Evolutionary conservation across 2,888 invertebrate genomes (phyloP), one percentile per base, ranked within the genome.

Genomic region (Mimumesa dahlbomi): DNA sequence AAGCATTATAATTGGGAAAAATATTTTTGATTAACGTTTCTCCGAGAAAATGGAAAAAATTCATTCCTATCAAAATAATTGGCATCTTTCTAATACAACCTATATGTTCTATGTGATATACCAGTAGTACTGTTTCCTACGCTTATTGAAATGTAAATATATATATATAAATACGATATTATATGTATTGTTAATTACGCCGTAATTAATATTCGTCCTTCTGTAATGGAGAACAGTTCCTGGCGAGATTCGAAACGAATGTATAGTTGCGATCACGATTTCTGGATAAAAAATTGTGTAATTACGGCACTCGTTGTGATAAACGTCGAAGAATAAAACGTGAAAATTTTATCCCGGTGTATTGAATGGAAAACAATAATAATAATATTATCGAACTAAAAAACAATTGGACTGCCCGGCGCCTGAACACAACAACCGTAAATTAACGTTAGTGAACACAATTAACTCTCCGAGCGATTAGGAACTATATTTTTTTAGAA

Each of bases 401-500:
- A n/a, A n/a, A n/a, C n/a, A n/a, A n/a, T n/a, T n/a, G n/a, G n/a
- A n/a, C n/a, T n/a, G n/a, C n/a, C n/a, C 18, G 40, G n/a, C 16
- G 40, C 19, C 16, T 7, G 40, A 38, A 42, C n/a, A 7, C 11
- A 9, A 14, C 7, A 19, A 16, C 7, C 7, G 14, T 16, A 5
- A 16, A 42, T 6, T 7, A 19, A 16, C 11, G 18, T 7, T 16
- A 42, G 6, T 16, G 18, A 61, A 50, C 9, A 34, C 19, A 53
- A 63, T 11, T 48, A n/a, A 43, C 65, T 40, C 34, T 54, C 58
- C 57, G 68, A 63, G 53, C 52, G 52, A 19, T 62, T 78, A 77
- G 79, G 79, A 77, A 77, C 77, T 78, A 54, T 75, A 46, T 73
- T n/a, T 63, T 22, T 65, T 70, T 49, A 54, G 25, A 70, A 57